A percentile compares a stretch with the other conserved stretches of the same genome.
Evolutionary conservation across 2,888 invertebrate genomes (phyloP).

Genomic region (Helleia helle): DNA sequence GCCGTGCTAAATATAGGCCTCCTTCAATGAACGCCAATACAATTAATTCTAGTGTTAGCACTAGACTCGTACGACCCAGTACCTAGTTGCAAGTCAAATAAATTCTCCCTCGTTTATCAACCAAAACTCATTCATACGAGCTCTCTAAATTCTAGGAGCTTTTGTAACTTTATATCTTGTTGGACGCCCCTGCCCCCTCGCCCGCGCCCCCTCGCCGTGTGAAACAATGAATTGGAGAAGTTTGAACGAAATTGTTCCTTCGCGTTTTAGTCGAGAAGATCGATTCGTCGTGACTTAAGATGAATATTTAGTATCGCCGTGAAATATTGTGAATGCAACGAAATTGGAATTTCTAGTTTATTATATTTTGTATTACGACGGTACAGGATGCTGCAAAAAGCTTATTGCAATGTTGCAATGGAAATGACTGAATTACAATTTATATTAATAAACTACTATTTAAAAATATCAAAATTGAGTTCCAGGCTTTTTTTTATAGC

Average conservation of each 20-base stretch:
- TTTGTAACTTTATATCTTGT: slow-evolving; percentile 15
- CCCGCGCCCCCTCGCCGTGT: slow-evolving; percentile 14
- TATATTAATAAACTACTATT: too few species aligned
- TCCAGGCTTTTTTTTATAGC: too few species aligned
- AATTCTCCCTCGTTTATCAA: slow-evolving; percentile 12
- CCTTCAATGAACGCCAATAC: too few species aligned
- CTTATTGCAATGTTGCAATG: too few species aligned
- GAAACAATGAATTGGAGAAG: slow-evolving; percentile 16
- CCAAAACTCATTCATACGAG: slow-evolving; percentile 12
- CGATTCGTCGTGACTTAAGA: slow-evolving; percentile 7
- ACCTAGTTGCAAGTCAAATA: slow-evolving; percentile 10
- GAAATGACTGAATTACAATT: too few species aligned
- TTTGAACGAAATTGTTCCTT: slow-evolving; percentile 12
- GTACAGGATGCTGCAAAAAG: too few species aligned
- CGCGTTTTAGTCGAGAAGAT: slow-evolving; percentile 3
- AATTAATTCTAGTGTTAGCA: too few species aligned
- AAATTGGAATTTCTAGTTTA: neutral
- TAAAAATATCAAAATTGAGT: too few species aligned
- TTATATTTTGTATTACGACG: neutral
- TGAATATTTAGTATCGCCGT: neutral
- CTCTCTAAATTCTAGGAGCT: slow-evolving; percentile 5
- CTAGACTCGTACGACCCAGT: too few species aligned
- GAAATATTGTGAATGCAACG: neutral
- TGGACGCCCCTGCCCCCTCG: slow-evolving; percentile 12
- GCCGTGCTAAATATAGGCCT: too few species aligned